phyloP scores from a whole-genome alignment of 2,797 vertebrate species.

The Acanthurus lineatus region DNA sequence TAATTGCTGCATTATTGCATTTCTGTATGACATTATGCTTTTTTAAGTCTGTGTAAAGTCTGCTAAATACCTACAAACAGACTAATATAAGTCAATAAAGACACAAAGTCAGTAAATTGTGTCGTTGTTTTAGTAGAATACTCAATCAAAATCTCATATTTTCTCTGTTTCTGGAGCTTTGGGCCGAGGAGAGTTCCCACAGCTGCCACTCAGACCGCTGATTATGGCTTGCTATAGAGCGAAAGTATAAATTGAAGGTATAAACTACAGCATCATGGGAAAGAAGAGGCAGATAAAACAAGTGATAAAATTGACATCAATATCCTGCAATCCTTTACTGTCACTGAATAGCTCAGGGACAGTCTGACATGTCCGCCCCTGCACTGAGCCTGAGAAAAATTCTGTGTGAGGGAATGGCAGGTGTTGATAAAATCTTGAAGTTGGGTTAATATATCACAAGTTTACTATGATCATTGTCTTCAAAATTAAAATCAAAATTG shows the following conservation, averaged over 20 bases:
- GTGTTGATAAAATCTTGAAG: no score
- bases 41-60: no score
- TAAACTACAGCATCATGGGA: slow-evolving; percentile 23
- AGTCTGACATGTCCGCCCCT: neutral
- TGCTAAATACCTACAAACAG: slow-evolving; percentile 30
- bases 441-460: no score
- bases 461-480: no score
- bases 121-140: neutral
- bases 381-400: neutral
- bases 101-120: slow-evolving; percentile 1
- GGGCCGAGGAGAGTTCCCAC: neutral
- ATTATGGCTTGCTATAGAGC: neutral
- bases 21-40: neutral
- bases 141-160: slow-evolving; percentile 12
- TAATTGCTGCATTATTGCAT: slow-evolving; percentile 9
- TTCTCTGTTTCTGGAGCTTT: neutral
- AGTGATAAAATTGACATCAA: neutral
- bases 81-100: slow-evolving; percentile 10
- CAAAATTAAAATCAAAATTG: no score
- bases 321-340: neutral
- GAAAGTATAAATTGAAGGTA: slow-evolving; percentile 1
- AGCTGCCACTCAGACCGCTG: slow-evolving; percentile 2
- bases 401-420: no score
- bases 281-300: neutral
- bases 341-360: neutral